Conservation (phyloP, 2,888 invertebrate species). For the Cryptocheilus praepositus region DNA sequence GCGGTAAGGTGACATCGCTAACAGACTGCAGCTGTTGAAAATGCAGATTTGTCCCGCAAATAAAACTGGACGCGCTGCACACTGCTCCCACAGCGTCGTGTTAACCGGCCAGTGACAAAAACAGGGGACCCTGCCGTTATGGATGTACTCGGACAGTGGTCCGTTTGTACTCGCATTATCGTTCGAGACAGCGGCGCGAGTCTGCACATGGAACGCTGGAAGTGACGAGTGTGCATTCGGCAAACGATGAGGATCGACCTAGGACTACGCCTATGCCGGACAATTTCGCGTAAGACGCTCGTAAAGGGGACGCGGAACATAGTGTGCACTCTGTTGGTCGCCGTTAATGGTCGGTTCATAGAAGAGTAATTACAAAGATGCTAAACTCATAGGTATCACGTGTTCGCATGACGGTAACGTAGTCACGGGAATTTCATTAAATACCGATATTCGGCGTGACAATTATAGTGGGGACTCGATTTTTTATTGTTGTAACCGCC, state of each 20-base stretch:
- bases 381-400: too few species aligned
- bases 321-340: constrained; percentile 25
- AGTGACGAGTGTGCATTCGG: background rate
- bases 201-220: background rate
- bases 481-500: too few species aligned
- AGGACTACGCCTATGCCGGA: constrained; percentile 38
- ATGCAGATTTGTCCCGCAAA: too few species aligned
- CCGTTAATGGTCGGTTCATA: too few species aligned
- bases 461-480: too few species aligned
- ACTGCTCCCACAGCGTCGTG: constrained; percentile 22
- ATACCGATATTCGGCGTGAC: too few species aligned
- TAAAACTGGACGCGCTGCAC: background rate
- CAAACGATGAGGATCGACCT: background rate
- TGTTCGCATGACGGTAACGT: too few species aligned
- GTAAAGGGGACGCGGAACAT: constrained; percentile 45
- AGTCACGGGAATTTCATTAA: too few species aligned
- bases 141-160: constrained; percentile 52
- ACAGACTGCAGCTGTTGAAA: too few species aligned
- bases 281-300: constrained; percentile 42
- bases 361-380: too few species aligned
- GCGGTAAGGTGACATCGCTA: too few species aligned
- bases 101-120: constrained; percentile 60
- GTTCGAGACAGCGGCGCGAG: constrained; percentile 43
- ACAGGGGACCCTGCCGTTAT: constrained; percentile 52
- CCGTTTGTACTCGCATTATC: constrained; percentile 56